Evolutionary conservation across 2,797 vertebrate species (phyloP).

Genomic region (Hyperoplus lanceolatus): DNA sequence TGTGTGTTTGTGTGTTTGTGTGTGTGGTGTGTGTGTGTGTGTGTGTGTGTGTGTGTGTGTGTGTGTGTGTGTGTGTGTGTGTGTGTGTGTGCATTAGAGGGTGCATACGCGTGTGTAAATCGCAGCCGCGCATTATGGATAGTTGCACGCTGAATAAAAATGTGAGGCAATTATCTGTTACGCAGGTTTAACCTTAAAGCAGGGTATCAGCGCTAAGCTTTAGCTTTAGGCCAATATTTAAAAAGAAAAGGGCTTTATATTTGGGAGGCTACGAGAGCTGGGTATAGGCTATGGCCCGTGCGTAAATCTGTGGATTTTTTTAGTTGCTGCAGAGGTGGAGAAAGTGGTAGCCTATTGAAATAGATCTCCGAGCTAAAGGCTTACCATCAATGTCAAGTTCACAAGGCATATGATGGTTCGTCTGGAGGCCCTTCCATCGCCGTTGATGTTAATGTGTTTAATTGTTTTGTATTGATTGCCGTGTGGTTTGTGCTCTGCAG

Average conservation of each 20-base stretch:
- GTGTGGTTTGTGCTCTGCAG: conserved; percentile 75
- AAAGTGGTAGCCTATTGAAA: conserved; percentile 80
- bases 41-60: conserved; percentile 34
- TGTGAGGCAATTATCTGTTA: conserved; percentile 79
- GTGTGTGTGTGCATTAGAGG: background rate
- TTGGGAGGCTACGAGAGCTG: conserved; percentile 70
- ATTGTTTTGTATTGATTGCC: conserved; percentile 87
- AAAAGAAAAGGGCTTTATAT: conserved; percentile 78
- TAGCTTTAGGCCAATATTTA: conserved; percentile 82
- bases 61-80: background rate
- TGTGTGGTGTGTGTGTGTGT: conserved; percentile 5
- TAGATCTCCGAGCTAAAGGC: conserved; percentile 75
- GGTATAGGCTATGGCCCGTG: conserved; percentile 56
- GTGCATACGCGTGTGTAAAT: conserved; percentile 46
- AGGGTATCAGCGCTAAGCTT: conserved; percentile 78
- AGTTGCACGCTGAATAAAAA: conserved; percentile 50
- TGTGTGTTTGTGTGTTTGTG: background rate
- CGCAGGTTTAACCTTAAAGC: conserved; percentile 79
- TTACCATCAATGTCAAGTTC: conserved; percentile 84
- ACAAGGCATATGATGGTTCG: conserved; percentile 79
- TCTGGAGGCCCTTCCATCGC: conserved; percentile 74
- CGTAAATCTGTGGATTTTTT: conserved; percentile 73
- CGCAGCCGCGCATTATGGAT: conserved; percentile 63
- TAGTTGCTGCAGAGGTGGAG: conserved; percentile 74
- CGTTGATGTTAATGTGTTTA: conserved; percentile 88